Evolutionary conservation across 2,113 vertebrate species (phyloP).

Genomic region (Todiramphus chloris): DNA sequence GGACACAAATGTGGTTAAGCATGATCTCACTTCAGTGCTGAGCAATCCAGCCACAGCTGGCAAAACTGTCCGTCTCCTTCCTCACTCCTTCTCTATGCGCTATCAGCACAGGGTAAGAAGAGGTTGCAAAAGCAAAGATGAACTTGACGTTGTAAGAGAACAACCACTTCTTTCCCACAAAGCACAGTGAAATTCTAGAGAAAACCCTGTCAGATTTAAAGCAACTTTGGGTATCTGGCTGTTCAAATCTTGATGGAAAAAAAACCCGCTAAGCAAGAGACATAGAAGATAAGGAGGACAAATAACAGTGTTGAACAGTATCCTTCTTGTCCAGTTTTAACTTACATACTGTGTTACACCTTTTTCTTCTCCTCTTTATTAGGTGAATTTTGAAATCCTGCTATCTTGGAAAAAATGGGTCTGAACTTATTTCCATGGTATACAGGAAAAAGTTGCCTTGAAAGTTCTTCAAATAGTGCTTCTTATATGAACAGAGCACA

Average conservation of each 20-base stretch:
- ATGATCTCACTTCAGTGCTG: neutral
- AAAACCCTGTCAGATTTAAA: neutral
- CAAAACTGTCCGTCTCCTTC: neutral
- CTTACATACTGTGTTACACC: accelerated
- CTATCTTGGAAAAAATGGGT: neutral
- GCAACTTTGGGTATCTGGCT: neutral
- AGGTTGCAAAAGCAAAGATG: neutral
- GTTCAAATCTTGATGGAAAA: neutral
- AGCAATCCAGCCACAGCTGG: neutral
- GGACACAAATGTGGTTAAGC: neutral
- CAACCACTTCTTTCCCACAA: neutral
- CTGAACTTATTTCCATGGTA: neutral
- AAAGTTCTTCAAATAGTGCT: neutral
- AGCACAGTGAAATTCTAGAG: neutral
- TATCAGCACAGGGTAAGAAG: neutral
- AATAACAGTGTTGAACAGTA: neutral
- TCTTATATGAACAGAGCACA: neutral
- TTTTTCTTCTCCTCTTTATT: neutral
- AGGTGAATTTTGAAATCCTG: neutral
- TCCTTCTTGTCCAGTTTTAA: neutral
- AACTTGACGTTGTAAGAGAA: neutral
- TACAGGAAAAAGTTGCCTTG: neutral
- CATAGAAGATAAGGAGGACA: neutral
- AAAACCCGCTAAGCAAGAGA: neutral
- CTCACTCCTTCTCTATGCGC: neutral